These are phyloP conservation scores for Corapipo altera DNA, from an alignment of 2,113 vertebrate genomes.

Conservation along the genomic window DNA sequence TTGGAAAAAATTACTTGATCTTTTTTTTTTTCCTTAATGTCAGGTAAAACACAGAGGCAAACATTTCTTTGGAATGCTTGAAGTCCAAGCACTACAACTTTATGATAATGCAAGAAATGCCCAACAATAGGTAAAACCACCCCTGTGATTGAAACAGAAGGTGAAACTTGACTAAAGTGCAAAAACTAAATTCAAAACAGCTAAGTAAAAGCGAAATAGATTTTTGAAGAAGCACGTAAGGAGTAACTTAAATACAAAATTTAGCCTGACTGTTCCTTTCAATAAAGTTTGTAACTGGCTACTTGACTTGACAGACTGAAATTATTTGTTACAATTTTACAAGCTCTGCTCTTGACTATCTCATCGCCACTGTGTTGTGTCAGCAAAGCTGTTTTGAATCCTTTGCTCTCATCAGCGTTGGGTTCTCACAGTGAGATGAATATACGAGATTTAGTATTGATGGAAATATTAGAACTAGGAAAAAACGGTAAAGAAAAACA, in stretches of 20 bases:
- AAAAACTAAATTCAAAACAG: not conserved
- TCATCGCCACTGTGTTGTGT: not conserved
- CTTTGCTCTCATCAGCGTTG: not conserved
- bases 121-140: not conserved
- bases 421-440: not conserved
- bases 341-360: not conserved
- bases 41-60: not conserved
- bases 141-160: not conserved
- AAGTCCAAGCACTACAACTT: not conserved
- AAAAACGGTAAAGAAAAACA: not conserved
- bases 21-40: not conserved
- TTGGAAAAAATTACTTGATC: not conserved
- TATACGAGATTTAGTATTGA: not conserved
- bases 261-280: not conserved
- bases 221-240: not conserved
- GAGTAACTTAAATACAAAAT: not conserved
- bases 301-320: not conserved
- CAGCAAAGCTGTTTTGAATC: not conserved
- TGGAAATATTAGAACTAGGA: not conserved
- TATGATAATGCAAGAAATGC: not conserved
- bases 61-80: not conserved
- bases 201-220: not conserved
- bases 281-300: not conserved
- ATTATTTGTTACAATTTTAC: not conserved
- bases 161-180: not conserved